Percentiles rank a stretch among this genome's conserved stretches.
Conservation (phyloP, 2,113 vertebrate genomes). For the Heterocephalus glaber region DNA sequence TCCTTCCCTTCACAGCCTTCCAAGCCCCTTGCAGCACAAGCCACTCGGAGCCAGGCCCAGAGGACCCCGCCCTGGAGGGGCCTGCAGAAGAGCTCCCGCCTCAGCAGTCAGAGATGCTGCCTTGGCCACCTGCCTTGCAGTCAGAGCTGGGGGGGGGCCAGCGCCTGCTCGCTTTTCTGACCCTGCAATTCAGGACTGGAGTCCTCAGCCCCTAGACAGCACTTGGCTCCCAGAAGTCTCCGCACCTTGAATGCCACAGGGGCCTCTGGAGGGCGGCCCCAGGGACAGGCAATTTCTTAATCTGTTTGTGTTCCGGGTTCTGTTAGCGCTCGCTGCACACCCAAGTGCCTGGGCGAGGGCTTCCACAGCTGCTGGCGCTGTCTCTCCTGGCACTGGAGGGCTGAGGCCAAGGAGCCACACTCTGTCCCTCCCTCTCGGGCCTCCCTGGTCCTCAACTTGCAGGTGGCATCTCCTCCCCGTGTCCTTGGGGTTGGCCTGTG, state of each 20-base stretch:
- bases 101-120: too few species aligned
- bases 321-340: too few species aligned
- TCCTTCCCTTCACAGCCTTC: too few species aligned
- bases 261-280: accelerated
- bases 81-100: too few species aligned
- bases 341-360: accelerated
- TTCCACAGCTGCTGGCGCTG: accelerated
- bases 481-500: accelerated
- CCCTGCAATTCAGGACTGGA: too few species aligned
- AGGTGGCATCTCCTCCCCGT: accelerated
- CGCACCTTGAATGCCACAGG: accelerated
- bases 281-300: accelerated
- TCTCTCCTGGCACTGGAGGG: neutral
- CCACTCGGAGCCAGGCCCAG: too few species aligned
- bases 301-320: too few species aligned
- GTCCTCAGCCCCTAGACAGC: neutral
- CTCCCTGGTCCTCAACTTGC: accelerated
- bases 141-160: too few species aligned
- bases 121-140: too few species aligned
- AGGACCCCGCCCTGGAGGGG: too few species aligned
- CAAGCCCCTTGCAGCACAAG: too few species aligned
- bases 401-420: accelerated
- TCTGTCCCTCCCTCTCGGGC: neutral
- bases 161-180: too few species aligned
- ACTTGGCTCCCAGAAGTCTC: accelerated